Evolutionary conservation across 2,888 invertebrate genomes (phyloP), one percentile per base, ranked within the genome.

Genomic region (Callosobruchus maculatus): DNA sequence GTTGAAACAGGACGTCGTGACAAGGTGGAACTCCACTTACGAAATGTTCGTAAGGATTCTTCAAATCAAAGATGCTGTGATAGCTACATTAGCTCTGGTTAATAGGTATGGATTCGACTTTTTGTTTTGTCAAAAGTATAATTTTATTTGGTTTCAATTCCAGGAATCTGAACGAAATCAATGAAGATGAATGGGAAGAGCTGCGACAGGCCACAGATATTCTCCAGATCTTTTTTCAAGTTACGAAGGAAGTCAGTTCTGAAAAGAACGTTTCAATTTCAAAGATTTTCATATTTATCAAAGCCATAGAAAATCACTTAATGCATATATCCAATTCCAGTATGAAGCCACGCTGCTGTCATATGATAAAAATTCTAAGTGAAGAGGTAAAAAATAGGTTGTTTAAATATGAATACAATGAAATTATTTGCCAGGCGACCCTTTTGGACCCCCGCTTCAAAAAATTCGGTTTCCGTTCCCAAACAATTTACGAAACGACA

Each of bases 381-480:
- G n/a, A 70, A 0, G 74, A 76, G 72, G 22, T 75, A 72, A 74
- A 74, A 72, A 30, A 49, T 13, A 49, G 74, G 0, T 74, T 76
- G 71, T 70, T 72, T 0, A 70, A 73, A 68, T 70, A 73, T 71
- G 74, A 74, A 71, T 74, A 22, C 21, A 76, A 74, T 21, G 7
- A 71, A 22, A 75, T 75, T 71, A 73, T 75, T 49, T 74, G 73
- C 3, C 75, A 76, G 75, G 72, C 76, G 0, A 78, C 75, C n/a
- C 74, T 78, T 21, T 74, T 76, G 72, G 76, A 75, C n/a, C 68
- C 76, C 26, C 67, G 78, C 68, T 73, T 76, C 26, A 75, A 78
- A 73, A 78, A 76, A 75, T 72, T 73, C 73, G 72, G 73, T 13
- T 74, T 75, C 68, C 74, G 74, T 0, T 71, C 74, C 67, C 72